Conservation (phyloP, 2,113 vertebrate species). For the Proteles cristata region DNA sequence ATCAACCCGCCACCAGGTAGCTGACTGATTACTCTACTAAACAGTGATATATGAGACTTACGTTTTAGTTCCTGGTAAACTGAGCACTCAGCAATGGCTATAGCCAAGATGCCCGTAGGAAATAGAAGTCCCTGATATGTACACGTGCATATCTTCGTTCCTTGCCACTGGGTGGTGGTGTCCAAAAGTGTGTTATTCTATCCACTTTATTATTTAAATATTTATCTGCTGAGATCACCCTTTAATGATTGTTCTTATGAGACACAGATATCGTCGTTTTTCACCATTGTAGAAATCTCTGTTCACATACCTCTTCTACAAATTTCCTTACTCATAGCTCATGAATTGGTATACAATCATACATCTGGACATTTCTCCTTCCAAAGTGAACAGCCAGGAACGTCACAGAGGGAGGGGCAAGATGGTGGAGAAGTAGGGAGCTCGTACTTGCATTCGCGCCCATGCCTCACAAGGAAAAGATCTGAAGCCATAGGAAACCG, state of each 20-base stretch:
- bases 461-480: too few relatives aligned
- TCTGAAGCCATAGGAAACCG: too few relatives aligned
- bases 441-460: too few relatives aligned
- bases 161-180: background rate
- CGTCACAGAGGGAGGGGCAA: background rate
- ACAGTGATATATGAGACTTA: background rate
- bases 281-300: background rate
- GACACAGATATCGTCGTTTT: background rate
- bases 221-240: background rate
- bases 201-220: background rate
- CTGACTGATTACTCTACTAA: background rate
- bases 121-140: background rate
- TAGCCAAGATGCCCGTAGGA: too few relatives aligned
- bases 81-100: background rate
- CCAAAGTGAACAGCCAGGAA: background rate
- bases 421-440: too few relatives aligned
- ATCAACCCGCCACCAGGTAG: background rate
- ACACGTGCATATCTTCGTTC: background rate
- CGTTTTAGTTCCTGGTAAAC: background rate
- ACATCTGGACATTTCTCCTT: background rate
- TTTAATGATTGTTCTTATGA: background rate
- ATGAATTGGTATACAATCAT: background rate
- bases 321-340: background rate
- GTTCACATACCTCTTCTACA: background rate
- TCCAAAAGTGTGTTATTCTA: background rate